phyloP scores from a whole-genome alignment of 2,888 invertebrate genomes.

The Venusia cambrica region DNA sequence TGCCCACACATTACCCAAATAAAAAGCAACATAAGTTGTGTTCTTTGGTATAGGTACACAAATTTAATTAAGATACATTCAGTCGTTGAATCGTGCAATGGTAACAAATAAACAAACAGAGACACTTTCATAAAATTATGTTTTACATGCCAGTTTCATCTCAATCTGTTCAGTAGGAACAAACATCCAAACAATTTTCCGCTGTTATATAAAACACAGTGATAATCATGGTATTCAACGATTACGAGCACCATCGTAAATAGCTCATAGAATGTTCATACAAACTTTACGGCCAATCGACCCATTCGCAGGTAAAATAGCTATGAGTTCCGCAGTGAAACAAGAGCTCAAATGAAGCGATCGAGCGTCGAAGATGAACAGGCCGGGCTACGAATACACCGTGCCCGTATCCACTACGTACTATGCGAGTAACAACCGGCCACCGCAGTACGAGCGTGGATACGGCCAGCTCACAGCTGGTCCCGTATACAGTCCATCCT shows the following conservation, averaged over 20 bases:
- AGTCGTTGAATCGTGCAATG: too few relatives aligned
- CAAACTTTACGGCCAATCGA: slow-evolving; percentile 18
- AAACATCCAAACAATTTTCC: too few relatives aligned
- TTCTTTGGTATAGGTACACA: too few relatives aligned
- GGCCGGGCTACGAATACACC: slow-evolving; percentile 76
- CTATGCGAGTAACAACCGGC: slow-evolving; percentile 67
- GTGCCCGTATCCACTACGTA: slow-evolving; percentile 73
- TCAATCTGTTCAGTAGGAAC: too few relatives aligned
- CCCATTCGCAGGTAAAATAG: slow-evolving; percentile 41
- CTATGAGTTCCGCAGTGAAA: slow-evolving; percentile 48
- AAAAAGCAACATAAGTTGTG: too few relatives aligned
- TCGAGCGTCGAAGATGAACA: slow-evolving; percentile 75
- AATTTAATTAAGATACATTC: too few relatives aligned
- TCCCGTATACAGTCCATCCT: slow-evolving; percentile 67
- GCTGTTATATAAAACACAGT: too few relatives aligned
- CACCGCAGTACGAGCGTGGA: slow-evolving; percentile 71
- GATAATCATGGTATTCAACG: slow-evolving; percentile 15
- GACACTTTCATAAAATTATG: too few relatives aligned
- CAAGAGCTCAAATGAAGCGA: slow-evolving; percentile 73
- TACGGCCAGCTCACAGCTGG: slow-evolving; percentile 67
- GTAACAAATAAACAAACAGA: too few relatives aligned
- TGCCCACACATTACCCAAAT: too few relatives aligned
- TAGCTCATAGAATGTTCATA: slow-evolving; percentile 45
- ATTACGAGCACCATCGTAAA: slow-evolving; percentile 33
- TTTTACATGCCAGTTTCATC: too few relatives aligned